A percentile compares a stretch with the other conserved stretches of the same genome.
Conservation (phyloP, 2,888 invertebrate species). For the Campaea margaritaria region DNA sequence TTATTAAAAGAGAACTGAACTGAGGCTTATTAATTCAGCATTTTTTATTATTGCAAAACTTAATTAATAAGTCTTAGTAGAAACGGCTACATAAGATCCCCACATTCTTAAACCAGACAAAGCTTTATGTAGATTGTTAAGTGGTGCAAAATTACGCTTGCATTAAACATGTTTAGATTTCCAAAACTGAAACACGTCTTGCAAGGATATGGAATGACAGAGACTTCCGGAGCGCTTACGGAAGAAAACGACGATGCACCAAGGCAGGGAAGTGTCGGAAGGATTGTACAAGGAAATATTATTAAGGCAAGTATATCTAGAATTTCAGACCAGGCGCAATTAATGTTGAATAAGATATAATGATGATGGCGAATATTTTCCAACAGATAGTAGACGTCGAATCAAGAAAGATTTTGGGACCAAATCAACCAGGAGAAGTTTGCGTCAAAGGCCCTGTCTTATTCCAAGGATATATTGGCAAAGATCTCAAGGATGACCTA, state of each 20-base stretch:
- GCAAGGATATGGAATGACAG: conserved; percentile 75
- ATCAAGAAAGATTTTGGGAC: conserved; percentile 60
- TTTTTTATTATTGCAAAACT: too few species aligned
- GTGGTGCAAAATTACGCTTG: neutral
- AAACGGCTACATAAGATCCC: too few species aligned
- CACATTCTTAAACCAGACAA: too few species aligned
- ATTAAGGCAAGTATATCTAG: conserved; percentile 51
- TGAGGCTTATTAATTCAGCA: too few species aligned
- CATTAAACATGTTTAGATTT: conserved; percentile 50
- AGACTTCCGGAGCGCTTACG: conserved; percentile 59
- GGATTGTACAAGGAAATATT: conserved; percentile 50
- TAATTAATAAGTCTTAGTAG: too few species aligned
- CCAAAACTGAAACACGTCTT: conserved; percentile 54
- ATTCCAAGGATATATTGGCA: conserved; percentile 67
- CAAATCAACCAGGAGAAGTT: conserved; percentile 65
- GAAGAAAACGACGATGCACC: conserved; percentile 49
- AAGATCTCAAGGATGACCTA: conserved; percentile 51
- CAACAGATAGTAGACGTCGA: conserved; percentile 64
- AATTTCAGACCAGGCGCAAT: too few species aligned
- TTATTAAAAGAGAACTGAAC: too few species aligned
- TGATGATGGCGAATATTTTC: conserved; percentile 27
- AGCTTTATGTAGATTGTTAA: neutral
- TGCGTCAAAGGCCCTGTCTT: conserved; percentile 64
- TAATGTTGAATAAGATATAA: too few species aligned
- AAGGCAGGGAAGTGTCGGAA: conserved; percentile 67